Base-by-base conservation (phyloP, 2,888 invertebrate genomes). In the Rhorus exstirpatorius region DNA sequence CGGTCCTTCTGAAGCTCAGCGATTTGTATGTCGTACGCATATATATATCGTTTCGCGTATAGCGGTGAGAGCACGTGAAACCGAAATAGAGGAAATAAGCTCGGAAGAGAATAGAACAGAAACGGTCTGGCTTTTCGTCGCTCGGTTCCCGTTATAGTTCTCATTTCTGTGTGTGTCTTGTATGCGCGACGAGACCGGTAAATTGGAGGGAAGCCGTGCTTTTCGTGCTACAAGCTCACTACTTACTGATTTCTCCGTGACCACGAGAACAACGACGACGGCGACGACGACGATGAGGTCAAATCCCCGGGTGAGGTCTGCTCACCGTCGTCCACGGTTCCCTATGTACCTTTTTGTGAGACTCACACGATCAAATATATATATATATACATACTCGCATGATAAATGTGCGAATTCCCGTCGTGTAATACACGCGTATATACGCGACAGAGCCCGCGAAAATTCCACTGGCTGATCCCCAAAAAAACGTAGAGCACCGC, bases 61-160 rank as follows among this genome's bases (percentile, higher is more conserved):
- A 68, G 26, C 31, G 31, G 35, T 24, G 55, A 61, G 68, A 44
- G 53, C 63, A 55, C 68, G 31, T 21, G 79, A 68, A 71, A 72
- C 83, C 61, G 76, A 83, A 86, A 84, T 84, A 83, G 85, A 82
- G 79, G 79, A 74, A 83, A 84, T 83, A 84, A 83, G 82, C 84
- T 74, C 82, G 79, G 79, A 86, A 86, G 85, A 86, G 85, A 86
- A 84, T 86, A 86, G 85, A 83, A 82, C 71, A 76, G 83, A 83
- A 79, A 72, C 79, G 65, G 79, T 70, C 75, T 76, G 83, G 55
- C 83, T 83, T 83, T 83, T 79, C 76, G 83, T 83, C 51, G 79
- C 71, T 79, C 71, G 21, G 61, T 79, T 83, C 83, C 83, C 79
- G 61, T 83, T 79, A 83, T 83, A 83, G 83, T 79, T 49, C 68